phyloP scores from a whole-genome alignment of 2,888 invertebrate genomes.

The Apodemia zela region DNA sequence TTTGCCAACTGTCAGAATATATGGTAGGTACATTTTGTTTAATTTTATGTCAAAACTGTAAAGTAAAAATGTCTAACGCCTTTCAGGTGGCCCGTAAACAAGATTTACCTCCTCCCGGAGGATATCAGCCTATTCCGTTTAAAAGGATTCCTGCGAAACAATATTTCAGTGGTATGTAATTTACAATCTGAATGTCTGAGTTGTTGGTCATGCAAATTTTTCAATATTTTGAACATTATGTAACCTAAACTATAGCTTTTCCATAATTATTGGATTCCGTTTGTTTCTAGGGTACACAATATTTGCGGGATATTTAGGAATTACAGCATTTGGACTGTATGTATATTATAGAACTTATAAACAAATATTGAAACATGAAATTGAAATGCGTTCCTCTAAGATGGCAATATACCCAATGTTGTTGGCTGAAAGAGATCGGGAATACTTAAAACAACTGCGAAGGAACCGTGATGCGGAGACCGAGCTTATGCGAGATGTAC shows the following conservation, averaged over 20 bases:
- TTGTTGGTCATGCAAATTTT: not conserved
- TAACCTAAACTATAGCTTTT: slow-evolving; percentile 54
- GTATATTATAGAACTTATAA: slow-evolving; percentile 80
- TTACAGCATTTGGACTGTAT: slow-evolving; percentile 79
- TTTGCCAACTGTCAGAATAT: too few species aligned
- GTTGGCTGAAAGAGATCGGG: slow-evolving; percentile 91
- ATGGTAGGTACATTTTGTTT: too few species aligned
- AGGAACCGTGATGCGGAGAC: slow-evolving; percentile 91
- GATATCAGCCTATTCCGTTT: slow-evolving; percentile 89
- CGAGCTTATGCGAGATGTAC: slow-evolving; percentile 93
- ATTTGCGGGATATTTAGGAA: slow-evolving; percentile 81
- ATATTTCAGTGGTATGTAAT: slow-evolving; percentile 83
- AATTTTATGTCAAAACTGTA: too few species aligned
- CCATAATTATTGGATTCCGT: slow-evolving; percentile 3
- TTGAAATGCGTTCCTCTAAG: slow-evolving; percentile 89
- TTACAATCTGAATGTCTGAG: not conserved
- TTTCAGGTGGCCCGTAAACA: slow-evolving; percentile 77
- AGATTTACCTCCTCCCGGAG: slow-evolving; percentile 96
- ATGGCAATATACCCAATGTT: slow-evolving; percentile 89
- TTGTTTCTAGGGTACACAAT: slow-evolving; percentile 79
- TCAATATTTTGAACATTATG: slow-evolving; percentile 45
- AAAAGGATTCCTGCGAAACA: slow-evolving; percentile 86
- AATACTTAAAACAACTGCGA: slow-evolving; percentile 89
- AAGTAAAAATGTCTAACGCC: slow-evolving; percentile 55
- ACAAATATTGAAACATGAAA: slow-evolving; percentile 72